Base-by-base conservation (phyloP, 2,888 invertebrate genomes). In the Seira musarum region DNA sequence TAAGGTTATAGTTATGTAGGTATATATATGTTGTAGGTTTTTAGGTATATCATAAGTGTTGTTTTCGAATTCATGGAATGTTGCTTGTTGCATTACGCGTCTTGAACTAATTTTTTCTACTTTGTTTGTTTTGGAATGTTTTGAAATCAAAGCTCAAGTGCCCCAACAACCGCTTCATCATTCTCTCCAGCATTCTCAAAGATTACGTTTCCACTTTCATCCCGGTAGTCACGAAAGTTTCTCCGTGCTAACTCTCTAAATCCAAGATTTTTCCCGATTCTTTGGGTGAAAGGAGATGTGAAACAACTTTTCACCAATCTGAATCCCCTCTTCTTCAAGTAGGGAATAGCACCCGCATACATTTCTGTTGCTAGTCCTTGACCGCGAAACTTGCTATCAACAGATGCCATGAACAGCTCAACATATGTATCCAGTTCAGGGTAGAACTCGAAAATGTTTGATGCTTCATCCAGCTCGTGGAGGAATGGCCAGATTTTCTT, bases 381-480 rank as follows among this genome's bases (percentile, higher is more conserved):
- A 61, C 84, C 84, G 25, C 84, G 74, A 76, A 80, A 84, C 6
- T 80, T 77, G 22, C 61, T 65, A 79, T 84, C 83, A n/a, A 84
- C 83, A 19, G 82, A 82, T 49, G 83, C 83, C 83, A 84, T 84
- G 71, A 84, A 84, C 40, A 84, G 53, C 40, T 84, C 84, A n/a
- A 67, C 84, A 67, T 84, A 84, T 22, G 68, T 66, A 67, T 84
- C 84, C 66, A 84, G 10, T 21, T 80, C 72, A 22, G 84, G 83
- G 25, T 81, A 84, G 24, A 69, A 64, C 61, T 82, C 70, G 65
- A 84, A 84, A 49, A 84, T 74, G 22, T 69, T 79, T 30, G 80
- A 78, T n/a, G 82, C 68, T 69, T 74, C 78, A 46, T 84, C 84
- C 25, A 84, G 63, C 25, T 82, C 69, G 49, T 80, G 71, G 15